Base-by-base conservation (phyloP, 2,113 vertebrate species). In the Entelurus aequoreus region DNA sequence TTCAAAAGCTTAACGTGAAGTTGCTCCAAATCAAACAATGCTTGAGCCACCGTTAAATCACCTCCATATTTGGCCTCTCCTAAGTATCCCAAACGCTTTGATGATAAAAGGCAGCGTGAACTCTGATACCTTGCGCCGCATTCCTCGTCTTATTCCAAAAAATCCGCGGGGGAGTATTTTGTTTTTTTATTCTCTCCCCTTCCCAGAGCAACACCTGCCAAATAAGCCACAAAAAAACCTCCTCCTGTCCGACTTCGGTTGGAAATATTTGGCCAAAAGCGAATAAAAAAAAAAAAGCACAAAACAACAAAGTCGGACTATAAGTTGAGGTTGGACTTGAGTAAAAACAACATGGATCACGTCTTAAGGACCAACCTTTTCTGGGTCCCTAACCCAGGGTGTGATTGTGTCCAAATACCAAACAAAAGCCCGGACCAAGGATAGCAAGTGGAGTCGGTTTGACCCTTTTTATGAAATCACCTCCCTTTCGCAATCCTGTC, bases 141-240 rank as follows among this genome's bases (percentile, higher is more conserved):
- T 86, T 83, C 74, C 80, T 85, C 44, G 71, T 82, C 52, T 84
- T 72, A 85, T 78, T 78, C 82, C 70, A 66, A 69, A 79, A 69
- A 75, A 69, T 74, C 81, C 77, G 61, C 71, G 36, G 59, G 54
- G 71, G 65, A 69, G 61, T 28, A 10, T 75, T 64, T 69, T 19
- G 19, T 19, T 67, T 69, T 68, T 60, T 44, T n/a, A 14, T 16
- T 44, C n/a, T 42, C 5, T 44, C 14, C 37, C 38, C 44, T 21
- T 69, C 14, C 57, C 58, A 28, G 51, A 12, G 42, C 42, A 12
- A 46, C 42, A 46, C 70, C 19, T 50, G 75, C 63, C 75, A 58
- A 54, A 59, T 64, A 48, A 59, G 56, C 62, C 69, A 9, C 67
- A 65, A 75, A 72, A 74, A 76, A 75, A 74, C 58, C 67, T 63